These are phyloP conservation scores for Patella caerulea DNA, from an alignment of 2,888 invertebrate species.

Conservation along the genomic window DNA sequence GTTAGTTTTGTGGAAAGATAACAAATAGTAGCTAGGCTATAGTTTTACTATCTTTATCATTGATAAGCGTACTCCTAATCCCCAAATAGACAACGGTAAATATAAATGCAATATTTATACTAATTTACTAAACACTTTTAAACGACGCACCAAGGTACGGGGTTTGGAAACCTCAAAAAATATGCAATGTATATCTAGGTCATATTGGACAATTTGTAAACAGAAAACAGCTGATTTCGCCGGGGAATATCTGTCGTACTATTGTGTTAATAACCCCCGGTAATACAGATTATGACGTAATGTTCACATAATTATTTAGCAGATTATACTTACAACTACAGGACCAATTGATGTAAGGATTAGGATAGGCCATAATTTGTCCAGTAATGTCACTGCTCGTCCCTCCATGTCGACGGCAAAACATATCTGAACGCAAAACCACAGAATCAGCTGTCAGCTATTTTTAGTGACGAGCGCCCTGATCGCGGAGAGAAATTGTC, in stretches of 20 bases:
- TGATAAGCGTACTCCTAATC: too few relatives aligned
- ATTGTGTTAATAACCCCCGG: too few relatives aligned
- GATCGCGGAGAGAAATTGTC: too few relatives aligned
- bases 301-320: not conserved
- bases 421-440: not conserved
- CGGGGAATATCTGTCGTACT: too few relatives aligned
- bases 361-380: not conserved
- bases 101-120: too few relatives aligned
- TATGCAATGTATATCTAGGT: not conserved
- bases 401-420: not conserved
- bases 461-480: not conserved
- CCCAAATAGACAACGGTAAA: too few relatives aligned
- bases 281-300: not conserved
- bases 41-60: too few relatives aligned
- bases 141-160: too few relatives aligned
- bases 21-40: too few relatives aligned
- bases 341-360: not conserved
- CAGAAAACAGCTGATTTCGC: slow-evolving; percentile 5
- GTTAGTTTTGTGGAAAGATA: too few relatives aligned
- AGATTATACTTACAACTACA: not conserved
- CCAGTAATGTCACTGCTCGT: not conserved
- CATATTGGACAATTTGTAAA: slow-evolving; percentile 1
- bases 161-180: too few relatives aligned
- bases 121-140: too few relatives aligned
- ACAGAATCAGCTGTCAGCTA: slow-evolving; percentile 7